Evolutionary conservation across 2,888 invertebrate genomes (phyloP).

Genomic region (Drepanosiphum platanoidis): DNA sequence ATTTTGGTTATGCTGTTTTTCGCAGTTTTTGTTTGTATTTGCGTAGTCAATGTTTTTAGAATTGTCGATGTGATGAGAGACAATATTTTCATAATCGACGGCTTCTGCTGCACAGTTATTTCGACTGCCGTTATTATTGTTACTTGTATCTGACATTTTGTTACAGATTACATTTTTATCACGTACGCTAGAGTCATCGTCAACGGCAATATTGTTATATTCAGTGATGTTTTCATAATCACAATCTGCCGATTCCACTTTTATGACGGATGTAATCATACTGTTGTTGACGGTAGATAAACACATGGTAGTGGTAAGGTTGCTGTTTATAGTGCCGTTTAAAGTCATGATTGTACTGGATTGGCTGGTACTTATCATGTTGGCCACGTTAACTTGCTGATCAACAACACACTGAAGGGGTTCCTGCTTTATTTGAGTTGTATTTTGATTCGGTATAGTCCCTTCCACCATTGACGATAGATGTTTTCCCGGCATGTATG

Average conservation of each 20-base stretch:
- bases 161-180: neutral
- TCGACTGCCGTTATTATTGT: neutral
- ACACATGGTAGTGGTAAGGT: neutral
- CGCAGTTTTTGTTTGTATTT: neutral
- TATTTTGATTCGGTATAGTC: neutral
- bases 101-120: neutral
- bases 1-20: neutral
- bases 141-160: neutral
- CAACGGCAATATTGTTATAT: neutral
- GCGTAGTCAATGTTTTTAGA: neutral
- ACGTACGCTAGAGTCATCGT: neutral
- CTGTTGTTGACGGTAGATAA: neutral
- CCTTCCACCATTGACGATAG: neutral
- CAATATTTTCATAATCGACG: conserved; percentile 7
- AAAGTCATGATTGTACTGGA: neutral
- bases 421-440: neutral
- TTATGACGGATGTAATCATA: neutral
- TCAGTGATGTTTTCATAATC: conserved; percentile 7
- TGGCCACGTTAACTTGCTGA: neutral
- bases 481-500: neutral
- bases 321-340: no score
- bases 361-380: neutral
- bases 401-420: no score
- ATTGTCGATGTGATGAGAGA: neutral
- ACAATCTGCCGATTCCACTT: neutral